A percentile compares a stretch with the other conserved stretches of the same genome.
phyloP scores from a whole-genome alignment of 2,113 vertebrate genomes.

The Oxyruncus cristatus region DNA sequence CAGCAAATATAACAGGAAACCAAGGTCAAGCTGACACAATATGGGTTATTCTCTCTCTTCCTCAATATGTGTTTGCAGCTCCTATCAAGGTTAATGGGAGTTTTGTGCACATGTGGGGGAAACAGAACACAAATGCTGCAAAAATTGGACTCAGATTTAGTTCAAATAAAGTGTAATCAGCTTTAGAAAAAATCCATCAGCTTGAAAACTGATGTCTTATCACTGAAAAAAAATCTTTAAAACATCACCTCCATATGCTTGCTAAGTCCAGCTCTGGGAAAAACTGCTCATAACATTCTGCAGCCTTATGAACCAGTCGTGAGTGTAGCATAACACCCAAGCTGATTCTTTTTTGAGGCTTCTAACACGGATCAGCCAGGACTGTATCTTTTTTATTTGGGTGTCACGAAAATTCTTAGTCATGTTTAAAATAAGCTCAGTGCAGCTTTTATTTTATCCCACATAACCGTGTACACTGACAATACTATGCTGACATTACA shows the following conservation, averaged over 20 bases:
- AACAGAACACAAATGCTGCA: conserved; percentile 17
- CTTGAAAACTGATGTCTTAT: conserved; percentile 38
- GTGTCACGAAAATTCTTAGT: neutral
- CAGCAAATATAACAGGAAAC: conserved; percentile 41
- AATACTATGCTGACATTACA: neutral
- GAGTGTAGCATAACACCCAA: neutral
- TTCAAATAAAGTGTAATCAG: conserved; percentile 38
- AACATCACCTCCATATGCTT: conserved; percentile 6
- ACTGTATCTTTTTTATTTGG: neutral
- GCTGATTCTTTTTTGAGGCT: neutral
- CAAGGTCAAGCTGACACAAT: conserved; percentile 37
- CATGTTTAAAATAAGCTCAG: neutral
- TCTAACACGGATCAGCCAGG: neutral
- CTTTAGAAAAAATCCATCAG: conserved; percentile 31
- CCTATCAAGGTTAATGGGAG: conserved; percentile 30
- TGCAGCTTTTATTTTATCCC: neutral
- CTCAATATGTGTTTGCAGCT: conserved; percentile 36
- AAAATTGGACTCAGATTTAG: conserved; percentile 38
- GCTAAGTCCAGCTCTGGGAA: neutral
- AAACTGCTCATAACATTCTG: neutral
- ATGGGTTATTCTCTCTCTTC: conserved; percentile 44
- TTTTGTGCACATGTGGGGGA: conserved; percentile 20
- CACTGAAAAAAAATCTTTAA: conserved; percentile 3
- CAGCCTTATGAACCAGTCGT: neutral
- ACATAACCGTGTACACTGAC: neutral